Evolutionary conservation across 2,113 vertebrate species (phyloP), one percentile per base, ranked within the genome.

Genomic region (Phalacrocorax carbo): DNA sequence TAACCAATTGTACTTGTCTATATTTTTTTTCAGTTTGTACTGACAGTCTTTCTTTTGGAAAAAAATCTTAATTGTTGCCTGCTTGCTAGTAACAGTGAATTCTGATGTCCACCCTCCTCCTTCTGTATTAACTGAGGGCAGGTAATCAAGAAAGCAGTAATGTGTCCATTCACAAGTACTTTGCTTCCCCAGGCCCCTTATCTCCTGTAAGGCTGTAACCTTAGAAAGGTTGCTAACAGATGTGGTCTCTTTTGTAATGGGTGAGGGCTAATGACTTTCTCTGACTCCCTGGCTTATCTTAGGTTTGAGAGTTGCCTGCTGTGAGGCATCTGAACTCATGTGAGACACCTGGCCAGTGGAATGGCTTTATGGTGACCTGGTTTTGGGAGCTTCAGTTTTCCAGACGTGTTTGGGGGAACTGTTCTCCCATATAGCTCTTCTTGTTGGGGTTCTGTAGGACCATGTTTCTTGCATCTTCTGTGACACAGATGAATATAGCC

Each of bases 351-450:
- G 46, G n/a, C 60, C 38, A 21, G 19, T 29, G 38, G 22, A 75
- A 48, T 3, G 7, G 26, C 51, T 88, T 75, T 48, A 64, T n/a
- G 27, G 38, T 82, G n/a, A 49, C 38, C 26, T 69, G 49, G 11
- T 51, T 88, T 91, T 17, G 57, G 64, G 51, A 36, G 34, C 17
- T 22, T 51, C 15, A 9, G 16, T 40, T 20, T 64, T 76, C 52
- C 9, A 5, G 48, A 55, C n/a, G 21, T 69, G 29, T 77, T 40
- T 30, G 27, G 11, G 16, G 12, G 21, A 6, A 46, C 32, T 61
- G 5, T 68, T 73, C 16, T 68, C 19, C 34, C 2, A 0, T 3
- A 0, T 40, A 32, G 40, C 32, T 82, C 10, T 19, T 40, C 34
- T 38, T n/a, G 26, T 15, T 83, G 76, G 19, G 46, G 26, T 65